Conservation (phyloP, 2,888 invertebrate genomes). For the Prosapia bicincta region DNA sequence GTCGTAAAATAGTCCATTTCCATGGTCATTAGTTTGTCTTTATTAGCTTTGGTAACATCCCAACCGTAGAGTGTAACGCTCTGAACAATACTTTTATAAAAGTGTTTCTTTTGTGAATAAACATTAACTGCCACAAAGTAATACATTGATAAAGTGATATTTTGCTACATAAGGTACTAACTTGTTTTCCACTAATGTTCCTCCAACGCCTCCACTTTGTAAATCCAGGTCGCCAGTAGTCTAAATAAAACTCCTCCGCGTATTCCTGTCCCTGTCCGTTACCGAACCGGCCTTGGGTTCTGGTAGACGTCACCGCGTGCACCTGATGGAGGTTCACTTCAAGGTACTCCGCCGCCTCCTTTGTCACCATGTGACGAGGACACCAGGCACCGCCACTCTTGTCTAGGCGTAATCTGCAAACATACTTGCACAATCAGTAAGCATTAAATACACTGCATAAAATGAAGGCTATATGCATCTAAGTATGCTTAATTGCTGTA, state of each 20-base stretch:
- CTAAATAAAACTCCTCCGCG: slow-evolving; percentile 76
- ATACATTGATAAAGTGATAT: too few species aligned
- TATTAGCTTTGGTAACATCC: too few species aligned
- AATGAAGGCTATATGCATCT: too few species aligned
- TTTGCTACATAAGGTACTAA: slow-evolving; percentile 46
- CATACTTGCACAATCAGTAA: too few species aligned
- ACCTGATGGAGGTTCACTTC: slow-evolving; percentile 72
- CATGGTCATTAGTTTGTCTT: too few species aligned
- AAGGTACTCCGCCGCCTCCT: slow-evolving; percentile 73
- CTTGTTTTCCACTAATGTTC: slow-evolving; percentile 72
- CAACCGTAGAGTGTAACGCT: too few species aligned
- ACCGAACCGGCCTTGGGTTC: slow-evolving; percentile 88
- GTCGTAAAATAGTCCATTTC: too few species aligned
- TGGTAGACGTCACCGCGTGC: slow-evolving; percentile 76
- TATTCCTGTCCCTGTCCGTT: slow-evolving; percentile 87
- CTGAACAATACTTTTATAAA: too few species aligned
- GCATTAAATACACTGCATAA: too few species aligned
- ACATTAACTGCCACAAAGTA: too few species aligned
- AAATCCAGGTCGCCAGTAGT: slow-evolving; percentile 69
- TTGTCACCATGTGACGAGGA: slow-evolving; percentile 73
- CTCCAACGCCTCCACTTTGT: slow-evolving; percentile 75
- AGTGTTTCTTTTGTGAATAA: too few species aligned
- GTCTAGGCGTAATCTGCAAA: slow-evolving; percentile 76
- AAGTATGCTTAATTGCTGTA: too few species aligned
- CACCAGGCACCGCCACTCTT: slow-evolving; percentile 92